Evolutionary conservation across 1,140 invertebrate species (phyloP), one percentile per base, ranked within the genome.

Genomic region (Armadillidium nasatum): DNA sequence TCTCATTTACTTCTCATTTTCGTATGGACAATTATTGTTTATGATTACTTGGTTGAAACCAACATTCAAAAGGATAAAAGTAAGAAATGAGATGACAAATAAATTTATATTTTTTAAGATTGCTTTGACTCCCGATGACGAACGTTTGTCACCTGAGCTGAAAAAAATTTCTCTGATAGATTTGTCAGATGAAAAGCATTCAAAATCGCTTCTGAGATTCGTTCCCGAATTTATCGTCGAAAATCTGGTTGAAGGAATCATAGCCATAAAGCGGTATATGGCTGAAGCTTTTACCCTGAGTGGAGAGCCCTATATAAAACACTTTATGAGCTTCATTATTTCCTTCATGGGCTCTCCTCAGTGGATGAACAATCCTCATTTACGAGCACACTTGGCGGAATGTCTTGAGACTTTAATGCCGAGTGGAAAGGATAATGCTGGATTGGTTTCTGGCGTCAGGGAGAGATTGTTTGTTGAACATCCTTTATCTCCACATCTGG

Each of bases 221-320:
- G 88, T 97, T 83, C 95, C 95, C 67, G 95, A 97, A 86, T 92
- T 94, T 82, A 84, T 96, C n/a, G 86, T 95, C 43, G 94, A 95
- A 84, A 96, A 96, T 85, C 88, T 94, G 72, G 89, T 92, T 11
- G 90, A 91, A 46, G 92, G 91, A 85, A 87, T 96, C 77, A 89
- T 89, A 76, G 91, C 94, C 83, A 78, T 92, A 82, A 83, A 89
- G 60, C 89, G 90, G 33, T 87, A 90, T 85, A 88, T 87, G 85
- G 87, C 82, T 85, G 85, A 85, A 84, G 85, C 82, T 85, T 91
- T 50, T 90, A 91, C 82, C 87, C 90, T 66, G 85, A 89, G 75
- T 87, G 89, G 15, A 84, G 87, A 44, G 84, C 84, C 1, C 85
- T 90, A 80, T 82, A 93, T 76, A 87, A 90, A 83, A 89, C 91